phyloP scores from a whole-genome alignment of 2,113 vertebrate genomes.

The human (Homo sapiens) region GRCh38 chr2:79991001-79991500 shows the following conservation, averaged over 20 bases:
- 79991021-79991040: too few species aligned
- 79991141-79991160: too few species aligned
- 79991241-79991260: not conserved
- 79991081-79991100: too few species aligned
- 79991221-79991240: not conserved
- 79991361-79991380: accelerated
- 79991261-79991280: not conserved
- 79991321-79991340: not conserved
- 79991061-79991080: too few species aligned
- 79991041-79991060: too few species aligned
- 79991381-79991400: not conserved
- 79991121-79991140: too few species aligned
- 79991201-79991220: too few species aligned
- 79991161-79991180: too few species aligned
- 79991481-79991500: not conserved
- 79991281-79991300: not conserved
- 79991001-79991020: too few species aligned
- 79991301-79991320: not conserved
- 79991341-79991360: accelerated
- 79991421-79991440: not conserved
- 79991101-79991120: too few species aligned
- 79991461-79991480: not conserved
- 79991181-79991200: too few species aligned
- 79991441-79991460: not conserved
- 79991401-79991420: not conserved